Evolutionary conservation across 92 coral and sea anemone species (phyloP).

Genomic region (Siderastrea radians): DNA sequence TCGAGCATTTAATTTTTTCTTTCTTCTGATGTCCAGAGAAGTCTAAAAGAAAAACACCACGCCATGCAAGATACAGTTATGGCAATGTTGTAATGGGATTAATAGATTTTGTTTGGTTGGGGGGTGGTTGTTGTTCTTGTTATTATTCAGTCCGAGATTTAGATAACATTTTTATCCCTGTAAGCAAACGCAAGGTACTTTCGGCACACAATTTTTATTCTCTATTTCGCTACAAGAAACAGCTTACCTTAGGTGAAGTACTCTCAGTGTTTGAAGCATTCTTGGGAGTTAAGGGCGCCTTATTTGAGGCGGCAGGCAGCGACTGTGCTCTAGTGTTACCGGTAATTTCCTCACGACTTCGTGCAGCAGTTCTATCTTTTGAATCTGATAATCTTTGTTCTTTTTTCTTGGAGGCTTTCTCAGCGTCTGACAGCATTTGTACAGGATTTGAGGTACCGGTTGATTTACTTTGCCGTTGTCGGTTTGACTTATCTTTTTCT

Average conservation of each 20-base stretch:
- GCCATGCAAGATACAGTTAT: no score
- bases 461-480: conserved; percentile 24
- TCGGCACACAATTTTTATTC: no score
- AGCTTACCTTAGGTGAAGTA: conserved; percentile 33
- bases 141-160: no score
- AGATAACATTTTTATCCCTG: no score
- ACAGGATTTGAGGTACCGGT: not conserved
- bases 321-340: not conserved
- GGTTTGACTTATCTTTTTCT: conserved; percentile 12
- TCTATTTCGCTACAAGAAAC: no score
- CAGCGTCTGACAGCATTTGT: not conserved
- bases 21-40: no score
- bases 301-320: not conserved
- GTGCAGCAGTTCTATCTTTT: not conserved
- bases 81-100: no score
- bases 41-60: no score
- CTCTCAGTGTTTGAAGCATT: not conserved
- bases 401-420: not conserved
- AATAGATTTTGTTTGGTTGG: no score
- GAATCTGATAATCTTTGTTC: not conserved
- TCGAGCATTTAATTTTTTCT: no score
- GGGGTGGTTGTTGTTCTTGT: no score
- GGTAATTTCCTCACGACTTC: not conserved
- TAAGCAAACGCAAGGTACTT: no score
- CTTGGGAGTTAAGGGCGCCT: not conserved